phyloP scores from a whole-genome alignment of 2,888 invertebrate species.

The Tenthredo livida region DNA sequence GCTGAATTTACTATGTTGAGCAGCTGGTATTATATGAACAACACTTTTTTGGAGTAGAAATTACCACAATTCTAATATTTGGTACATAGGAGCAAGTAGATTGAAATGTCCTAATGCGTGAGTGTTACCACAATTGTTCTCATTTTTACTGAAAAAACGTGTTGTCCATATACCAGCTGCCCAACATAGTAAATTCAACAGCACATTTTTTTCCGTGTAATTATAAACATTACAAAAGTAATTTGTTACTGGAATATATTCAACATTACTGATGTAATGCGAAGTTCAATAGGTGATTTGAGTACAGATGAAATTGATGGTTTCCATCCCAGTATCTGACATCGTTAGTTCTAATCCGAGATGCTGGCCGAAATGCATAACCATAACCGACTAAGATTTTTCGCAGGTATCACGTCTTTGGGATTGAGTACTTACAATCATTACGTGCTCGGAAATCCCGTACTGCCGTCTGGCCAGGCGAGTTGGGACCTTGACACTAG shows the following conservation, averaged over 20 bases:
- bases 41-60: too few relatives aligned
- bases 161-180: too few relatives aligned
- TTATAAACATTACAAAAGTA: not conserved
- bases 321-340: not conserved
- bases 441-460: conserved; percentile 57
- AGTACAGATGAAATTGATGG: not conserved
- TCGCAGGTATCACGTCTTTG: conserved; percentile 74
- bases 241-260: not conserved
- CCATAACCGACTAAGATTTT: not conserved
- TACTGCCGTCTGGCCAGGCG: conserved; percentile 61
- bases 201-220: too few relatives aligned
- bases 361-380: not conserved
- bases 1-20: too few relatives aligned
- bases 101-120: too few relatives aligned
- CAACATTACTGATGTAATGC: not conserved
- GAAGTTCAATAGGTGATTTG: not conserved
- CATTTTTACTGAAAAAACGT: too few relatives aligned
- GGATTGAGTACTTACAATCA: conserved; percentile 51
- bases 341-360: not conserved
- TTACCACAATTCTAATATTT: too few relatives aligned
- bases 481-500: conserved; percentile 48
- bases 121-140: too few relatives aligned
- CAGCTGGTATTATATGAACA: too few relatives aligned
- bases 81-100: too few relatives aligned
- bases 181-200: too few relatives aligned